phyloP scores from a whole-genome alignment of 2,888 invertebrate species.

The Brachylomia viminalis region DNA sequence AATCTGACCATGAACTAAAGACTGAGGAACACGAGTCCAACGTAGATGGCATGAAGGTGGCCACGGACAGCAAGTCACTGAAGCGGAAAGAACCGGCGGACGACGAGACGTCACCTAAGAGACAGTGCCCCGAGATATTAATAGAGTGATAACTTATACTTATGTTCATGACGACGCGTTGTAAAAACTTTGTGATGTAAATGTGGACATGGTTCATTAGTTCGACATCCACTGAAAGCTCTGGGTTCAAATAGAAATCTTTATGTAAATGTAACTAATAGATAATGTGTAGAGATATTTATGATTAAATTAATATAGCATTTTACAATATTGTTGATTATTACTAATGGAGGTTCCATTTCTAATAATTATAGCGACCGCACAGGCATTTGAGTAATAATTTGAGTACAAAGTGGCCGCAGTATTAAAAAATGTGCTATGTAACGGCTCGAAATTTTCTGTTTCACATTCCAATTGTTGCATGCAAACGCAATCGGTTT shows the following conservation, averaged over 20 bases:
- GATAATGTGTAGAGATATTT: slow-evolving; percentile 83
- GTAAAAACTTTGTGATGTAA: slow-evolving; percentile 76
- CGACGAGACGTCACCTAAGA: slow-evolving; percentile 84
- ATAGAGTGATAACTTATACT: slow-evolving; percentile 78
- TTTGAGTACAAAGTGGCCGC: slow-evolving; percentile 75
- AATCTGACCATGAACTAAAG: slow-evolving; percentile 70
- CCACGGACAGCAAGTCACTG: slow-evolving; percentile 77
- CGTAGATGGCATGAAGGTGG: slow-evolving; percentile 73
- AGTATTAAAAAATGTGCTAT: slow-evolving; percentile 70
- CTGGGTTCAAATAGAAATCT: slow-evolving; percentile 75
- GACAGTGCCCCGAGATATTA: slow-evolving; percentile 84
- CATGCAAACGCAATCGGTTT: slow-evolving; percentile 71
- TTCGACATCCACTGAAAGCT: slow-evolving; percentile 76
- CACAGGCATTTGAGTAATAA: slow-evolving; percentile 70
- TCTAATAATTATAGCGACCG: slow-evolving; percentile 68
- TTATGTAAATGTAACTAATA: slow-evolving; percentile 77
- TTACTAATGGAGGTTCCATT: slow-evolving; percentile 74
- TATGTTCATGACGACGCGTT: slow-evolving; percentile 61
- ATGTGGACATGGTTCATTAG: slow-evolving; percentile 75
- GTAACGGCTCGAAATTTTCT: slow-evolving; percentile 72
- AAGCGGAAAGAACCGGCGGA: slow-evolving; percentile 83
- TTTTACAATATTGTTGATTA: slow-evolving; percentile 80
- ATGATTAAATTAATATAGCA: slow-evolving; percentile 83
- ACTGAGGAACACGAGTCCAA: slow-evolving; percentile 77
- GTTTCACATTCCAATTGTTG: slow-evolving; percentile 84